Evolutionary conservation across 2,797 vertebrate species (phyloP).

Genomic region (Pseudotriccus pelzelni): DNA sequence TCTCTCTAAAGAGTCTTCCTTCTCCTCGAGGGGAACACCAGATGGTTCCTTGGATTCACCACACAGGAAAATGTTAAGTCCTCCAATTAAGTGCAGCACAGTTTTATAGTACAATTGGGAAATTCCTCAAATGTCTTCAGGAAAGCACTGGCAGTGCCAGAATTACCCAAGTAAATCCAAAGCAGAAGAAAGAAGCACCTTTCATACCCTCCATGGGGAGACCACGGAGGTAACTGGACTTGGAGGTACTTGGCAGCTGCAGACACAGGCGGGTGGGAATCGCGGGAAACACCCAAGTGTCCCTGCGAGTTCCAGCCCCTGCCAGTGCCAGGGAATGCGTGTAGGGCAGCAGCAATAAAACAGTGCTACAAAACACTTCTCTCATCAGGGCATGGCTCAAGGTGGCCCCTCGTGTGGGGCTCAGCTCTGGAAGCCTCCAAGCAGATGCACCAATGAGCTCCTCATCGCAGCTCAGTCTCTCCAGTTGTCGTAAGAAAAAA

Average conservation of each 20-base stretch:
- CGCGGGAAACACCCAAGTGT: neutral
- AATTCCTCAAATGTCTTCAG: conserved; percentile 11
- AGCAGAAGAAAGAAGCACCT: conserved; percentile 64
- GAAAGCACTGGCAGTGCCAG: conserved; percentile 48
- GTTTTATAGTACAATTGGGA: conserved; percentile 42
- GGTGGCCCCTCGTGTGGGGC: neutral
- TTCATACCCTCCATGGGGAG: conserved; percentile 4
- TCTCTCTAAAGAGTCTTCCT: conserved; percentile 63
- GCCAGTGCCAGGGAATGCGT: conserved; percentile 37
- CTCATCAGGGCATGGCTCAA: conserved; percentile 50
- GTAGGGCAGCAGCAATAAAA: conserved; percentile 46
- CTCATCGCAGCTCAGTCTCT: conserved; percentile 29
- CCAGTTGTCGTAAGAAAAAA: neutral
- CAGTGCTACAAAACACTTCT: conserved; percentile 57
- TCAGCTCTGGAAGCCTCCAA: neutral
- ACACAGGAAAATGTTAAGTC: conserved; percentile 25
- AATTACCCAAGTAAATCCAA: conserved; percentile 43
- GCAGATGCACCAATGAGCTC: conserved; percentile 20
- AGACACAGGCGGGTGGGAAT: neutral
- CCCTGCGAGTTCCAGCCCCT: neutral
- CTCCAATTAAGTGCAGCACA: conserved; percentile 40
- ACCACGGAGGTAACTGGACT: conserved; percentile 25
- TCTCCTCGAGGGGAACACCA: conserved; percentile 60
- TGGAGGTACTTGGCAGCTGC: conserved; percentile 42
- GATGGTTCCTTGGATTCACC: conserved; percentile 9